Base-by-base conservation (phyloP, 2,888 invertebrate species). In the Trachelus tabidus region DNA sequence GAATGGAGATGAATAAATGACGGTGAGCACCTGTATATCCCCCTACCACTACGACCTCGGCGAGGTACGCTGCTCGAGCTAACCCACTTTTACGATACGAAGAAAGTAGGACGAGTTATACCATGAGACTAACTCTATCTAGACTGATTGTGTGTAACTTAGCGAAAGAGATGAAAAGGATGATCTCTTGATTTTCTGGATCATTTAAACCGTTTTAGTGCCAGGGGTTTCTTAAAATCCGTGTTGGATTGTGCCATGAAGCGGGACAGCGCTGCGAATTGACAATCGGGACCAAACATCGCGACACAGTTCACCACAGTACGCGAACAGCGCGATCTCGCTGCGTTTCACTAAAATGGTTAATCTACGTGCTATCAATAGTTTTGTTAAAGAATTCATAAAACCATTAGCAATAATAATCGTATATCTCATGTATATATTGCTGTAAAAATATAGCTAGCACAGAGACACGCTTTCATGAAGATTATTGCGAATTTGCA, bases 61-160 rank as follows among this genome's bases (percentile, higher is more conserved):
- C 23, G 1, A 15, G 56, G 23, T 56, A 56, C 56, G 31, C 69
- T 69, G 30, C 31, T 23, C 71, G 71, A 34, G 34, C 71, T 23
- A 82, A 84, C 86, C 86, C 84, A 86, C 86, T 87, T 88, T 86
- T 81, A 33, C 77, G 69, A 34, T 68, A 80, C 85, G 80, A 85
- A 85, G 87, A 87, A 87, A 87, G 87, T 87, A 76, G 88, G 84
- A 83, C 88, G 79, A 71, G 2, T 71, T 56, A 56, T 56, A 56
- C 56, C 56, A 56, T 23, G 56, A 56, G 23, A 56, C 56, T 23
- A 56, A 56, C 15, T 23, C 2, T 56, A 15, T 2, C 23, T 56
- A 56, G 40, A 6, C 23, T 23, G 40, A 56, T 56, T 23, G 56
- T 56, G 23, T 23, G 56, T 56, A 56, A 40, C 15, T 2, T 23